Evolutionary conservation across 2,797 vertebrate species (phyloP).

Genomic region (Brachyalestes nurse): DNA sequence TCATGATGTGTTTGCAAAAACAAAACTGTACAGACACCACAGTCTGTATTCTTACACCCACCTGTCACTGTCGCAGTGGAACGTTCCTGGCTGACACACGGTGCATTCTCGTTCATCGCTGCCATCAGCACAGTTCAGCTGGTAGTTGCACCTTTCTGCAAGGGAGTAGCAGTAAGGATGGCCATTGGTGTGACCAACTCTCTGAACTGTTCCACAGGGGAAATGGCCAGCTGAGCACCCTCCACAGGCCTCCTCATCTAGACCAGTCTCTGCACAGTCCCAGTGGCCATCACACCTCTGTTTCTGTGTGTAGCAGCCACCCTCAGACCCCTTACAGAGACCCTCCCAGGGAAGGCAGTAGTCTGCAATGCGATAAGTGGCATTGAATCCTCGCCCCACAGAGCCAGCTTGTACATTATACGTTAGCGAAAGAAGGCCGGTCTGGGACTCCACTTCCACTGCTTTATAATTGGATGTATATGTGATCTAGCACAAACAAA

Average conservation of each 20-base stretch:
- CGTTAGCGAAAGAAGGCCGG: slow-evolving; percentile 80
- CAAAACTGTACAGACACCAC: neutral
- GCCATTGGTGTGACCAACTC: slow-evolving; percentile 57
- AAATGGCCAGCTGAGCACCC: slow-evolving; percentile 80
- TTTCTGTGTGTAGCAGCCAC: slow-evolving; percentile 83
- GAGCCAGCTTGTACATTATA: slow-evolving; percentile 74
- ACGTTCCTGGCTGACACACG: slow-evolving; percentile 87
- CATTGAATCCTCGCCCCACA: slow-evolving; percentile 83
- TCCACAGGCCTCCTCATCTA: slow-evolving; percentile 84
- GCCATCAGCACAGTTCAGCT: slow-evolving; percentile 86
- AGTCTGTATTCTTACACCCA: slow-evolving; percentile 46
- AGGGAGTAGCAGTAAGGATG: slow-evolving; percentile 80
- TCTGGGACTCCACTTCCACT: slow-evolving; percentile 84
- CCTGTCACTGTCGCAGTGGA: slow-evolving; percentile 88
- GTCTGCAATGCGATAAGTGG: slow-evolving; percentile 86
- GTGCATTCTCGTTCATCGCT: slow-evolving; percentile 88
- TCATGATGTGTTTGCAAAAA: neutral
- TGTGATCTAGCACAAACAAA: slow-evolving; percentile 77
- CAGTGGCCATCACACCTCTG: slow-evolving; percentile 87
- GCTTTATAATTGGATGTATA: slow-evolving; percentile 81
- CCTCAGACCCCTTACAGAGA: slow-evolving; percentile 81
- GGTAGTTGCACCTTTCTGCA: slow-evolving; percentile 89
- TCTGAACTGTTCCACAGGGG: slow-evolving; percentile 74
- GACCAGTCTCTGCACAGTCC: slow-evolving; percentile 86
- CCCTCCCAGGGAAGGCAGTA: slow-evolving; percentile 90